A percentile compares a stretch with the other conserved stretches of the same genome.
Evolutionary conservation across 2,113 vertebrate genomes (phyloP).

Genomic region (Echinops telfairi): DNA sequence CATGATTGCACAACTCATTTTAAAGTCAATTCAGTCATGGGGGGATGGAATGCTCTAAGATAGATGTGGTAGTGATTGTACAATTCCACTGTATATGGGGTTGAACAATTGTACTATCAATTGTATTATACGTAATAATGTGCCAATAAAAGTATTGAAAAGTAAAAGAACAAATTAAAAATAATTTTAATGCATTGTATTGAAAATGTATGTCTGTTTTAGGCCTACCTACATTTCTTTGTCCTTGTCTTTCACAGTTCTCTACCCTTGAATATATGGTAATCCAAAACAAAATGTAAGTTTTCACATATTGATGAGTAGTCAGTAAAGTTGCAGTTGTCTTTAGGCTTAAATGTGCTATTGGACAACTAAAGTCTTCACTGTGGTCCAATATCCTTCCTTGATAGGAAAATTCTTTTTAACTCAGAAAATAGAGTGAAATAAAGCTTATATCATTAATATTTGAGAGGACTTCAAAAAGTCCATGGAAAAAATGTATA

Average conservation of each 20-base stretch:
- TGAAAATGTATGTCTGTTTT: not conserved
- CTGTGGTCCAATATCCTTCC: not conserved
- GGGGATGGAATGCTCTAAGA: too few species aligned
- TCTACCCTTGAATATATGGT: not conserved
- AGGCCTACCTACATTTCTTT: not conserved
- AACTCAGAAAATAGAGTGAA: not conserved
- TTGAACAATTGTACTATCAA: too few species aligned
- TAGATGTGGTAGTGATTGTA: too few species aligned
- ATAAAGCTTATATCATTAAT: not conserved
- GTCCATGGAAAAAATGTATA: too few species aligned
- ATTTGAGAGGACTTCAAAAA: not conserved
- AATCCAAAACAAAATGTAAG: not conserved
- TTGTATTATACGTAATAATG: too few species aligned
- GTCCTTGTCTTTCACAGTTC: not conserved
- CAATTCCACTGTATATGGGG: too few species aligned
- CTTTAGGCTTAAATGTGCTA: not conserved
- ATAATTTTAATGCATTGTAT: too few species aligned
- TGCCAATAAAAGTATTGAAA: too few species aligned
- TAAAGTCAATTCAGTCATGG: too few species aligned
- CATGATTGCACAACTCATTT: not conserved
- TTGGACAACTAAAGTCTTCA: not conserved
- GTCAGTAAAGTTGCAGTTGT: not conserved
- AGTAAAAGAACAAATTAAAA: too few species aligned
- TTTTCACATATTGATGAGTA: not conserved
- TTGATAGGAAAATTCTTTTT: not conserved